Base-by-base conservation (phyloP, 2,888 invertebrate genomes). In the Caenorhabditis japonica region DNA sequence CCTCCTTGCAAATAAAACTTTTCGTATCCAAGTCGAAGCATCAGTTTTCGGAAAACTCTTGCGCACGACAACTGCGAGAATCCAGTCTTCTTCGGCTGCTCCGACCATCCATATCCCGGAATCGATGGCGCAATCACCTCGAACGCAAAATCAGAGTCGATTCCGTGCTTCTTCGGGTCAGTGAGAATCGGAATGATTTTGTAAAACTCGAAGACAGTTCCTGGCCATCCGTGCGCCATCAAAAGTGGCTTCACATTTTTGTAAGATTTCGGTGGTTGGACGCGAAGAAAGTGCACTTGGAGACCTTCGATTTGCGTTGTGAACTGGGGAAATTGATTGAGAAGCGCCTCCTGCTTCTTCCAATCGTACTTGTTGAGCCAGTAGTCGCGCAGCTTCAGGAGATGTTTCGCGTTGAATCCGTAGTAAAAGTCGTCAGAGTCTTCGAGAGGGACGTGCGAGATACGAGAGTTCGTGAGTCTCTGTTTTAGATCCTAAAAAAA, bases 141-240 rank as follows among this genome's bases (percentile, higher is more conserved):
- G 64, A 88, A 89, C n/a, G 86, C 86, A 44, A 85, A 70, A 43
- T 81, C 77, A 0, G 69, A 70, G 36, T 76, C 39, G 38, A 80
- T 69, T 59, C 78, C 78, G 47, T 81, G 60, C 17, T 77, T 75
- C 58, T 80, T 79, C 10, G 93, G 93, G 58, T 93, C 91, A 8
- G 17, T 81, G 5, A 88, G 83, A 56, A 88, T 71, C 21, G 89
- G 88, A 21, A 89, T 80, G 38, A 93, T 88, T 60, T 86, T 92
- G 85, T 93, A 92, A 88, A 93, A 94, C 88, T 94, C 94, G 4
- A 92, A 90, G 1, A 94, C 88, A 0, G 93, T 93, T 2, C 94
- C 93, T 0, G 94, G 94, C 94, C 94, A 94, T 19, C 94, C 94
- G 80, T 94, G 94, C 15, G 93, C 87, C 46, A 94, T 62, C 3